Conservation (phyloP, 2,797 vertebrate species). For the Tinamus major region DNA sequence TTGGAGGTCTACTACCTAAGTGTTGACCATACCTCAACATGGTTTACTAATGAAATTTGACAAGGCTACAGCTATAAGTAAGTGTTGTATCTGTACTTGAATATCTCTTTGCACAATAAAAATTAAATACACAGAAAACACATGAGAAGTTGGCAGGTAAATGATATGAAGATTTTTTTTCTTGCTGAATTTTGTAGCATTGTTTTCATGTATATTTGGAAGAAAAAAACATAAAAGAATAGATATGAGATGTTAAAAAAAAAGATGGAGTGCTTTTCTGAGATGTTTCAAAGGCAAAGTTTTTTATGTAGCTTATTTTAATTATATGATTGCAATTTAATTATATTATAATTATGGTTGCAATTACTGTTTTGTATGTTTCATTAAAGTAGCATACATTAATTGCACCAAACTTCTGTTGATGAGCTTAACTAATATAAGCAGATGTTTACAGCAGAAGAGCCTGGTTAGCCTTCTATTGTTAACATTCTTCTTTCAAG, state of each 20-base stretch:
- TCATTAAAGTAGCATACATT: conserved; percentile 74
- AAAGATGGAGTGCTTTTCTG: neutral
- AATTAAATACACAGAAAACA: neutral
- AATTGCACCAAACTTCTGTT: conserved; percentile 67
- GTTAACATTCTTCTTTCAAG: conserved; percentile 36
- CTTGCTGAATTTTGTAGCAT: neutral
- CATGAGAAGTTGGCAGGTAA: neutral
- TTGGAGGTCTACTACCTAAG: neutral
- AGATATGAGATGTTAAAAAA: neutral
- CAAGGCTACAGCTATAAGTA: neutral
- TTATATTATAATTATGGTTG: conserved; percentile 69
- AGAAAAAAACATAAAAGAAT: neutral
- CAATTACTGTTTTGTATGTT: conserved; percentile 73
- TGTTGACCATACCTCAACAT: neutral
- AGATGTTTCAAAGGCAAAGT: conserved; percentile 66
- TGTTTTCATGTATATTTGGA: neutral
- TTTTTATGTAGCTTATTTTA: conserved; percentile 66
- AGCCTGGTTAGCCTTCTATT: conserved; percentile 33
- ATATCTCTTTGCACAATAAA: neutral
- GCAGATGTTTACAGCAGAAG: conserved; percentile 68
- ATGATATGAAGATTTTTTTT: neutral
- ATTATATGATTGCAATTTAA: conserved; percentile 72
- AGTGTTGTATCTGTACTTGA: neutral
- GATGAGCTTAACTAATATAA: conserved; percentile 73
- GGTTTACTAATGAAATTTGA: neutral